These are phyloP conservation scores for Unio pictorum DNA, from an alignment of 2,888 invertebrate genomes.

Conservation along the genomic window DNA sequence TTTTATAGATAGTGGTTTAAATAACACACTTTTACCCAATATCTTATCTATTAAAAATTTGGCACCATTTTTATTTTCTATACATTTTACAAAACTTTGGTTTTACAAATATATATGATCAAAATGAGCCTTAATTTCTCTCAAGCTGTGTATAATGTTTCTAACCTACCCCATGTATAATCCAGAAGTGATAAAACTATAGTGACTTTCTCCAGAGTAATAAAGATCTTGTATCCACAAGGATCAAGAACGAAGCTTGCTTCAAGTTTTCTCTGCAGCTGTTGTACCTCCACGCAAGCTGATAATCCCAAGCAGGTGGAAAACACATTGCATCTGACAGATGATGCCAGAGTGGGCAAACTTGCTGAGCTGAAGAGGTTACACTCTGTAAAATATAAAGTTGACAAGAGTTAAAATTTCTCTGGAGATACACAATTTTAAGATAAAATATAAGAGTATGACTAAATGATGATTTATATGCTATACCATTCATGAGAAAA, in stretches of 20 bases:
- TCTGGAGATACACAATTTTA: no score
- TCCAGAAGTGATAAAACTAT: conserved; percentile 8
- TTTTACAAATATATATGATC: no score
- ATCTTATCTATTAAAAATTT: no score
- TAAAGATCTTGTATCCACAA: conserved; percentile 16
- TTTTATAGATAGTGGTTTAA: no score
- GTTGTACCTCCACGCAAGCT: conserved; percentile 19
- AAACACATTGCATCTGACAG: conserved; percentile 14
- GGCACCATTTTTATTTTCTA: no score
- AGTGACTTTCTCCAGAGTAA: conserved; percentile 19
- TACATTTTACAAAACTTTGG: no score
- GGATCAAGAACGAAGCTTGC: conserved; percentile 15
- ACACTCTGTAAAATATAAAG: conserved; percentile 9
- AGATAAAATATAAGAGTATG: no score
- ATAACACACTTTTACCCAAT: no score
- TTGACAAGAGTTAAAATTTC: neutral
- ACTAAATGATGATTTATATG: no score
- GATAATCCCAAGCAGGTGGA: conserved; percentile 20
- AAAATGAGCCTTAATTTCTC: no score
- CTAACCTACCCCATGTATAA: conserved; percentile 16
- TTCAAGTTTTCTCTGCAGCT: conserved; percentile 12
- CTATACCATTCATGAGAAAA: no score
- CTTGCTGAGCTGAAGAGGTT: neutral
- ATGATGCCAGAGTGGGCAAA: conserved; percentile 10
- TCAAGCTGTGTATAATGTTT: no score